Conservation (phyloP, 2,888 invertebrate genomes). For the Ectobius pallidus region DNA sequence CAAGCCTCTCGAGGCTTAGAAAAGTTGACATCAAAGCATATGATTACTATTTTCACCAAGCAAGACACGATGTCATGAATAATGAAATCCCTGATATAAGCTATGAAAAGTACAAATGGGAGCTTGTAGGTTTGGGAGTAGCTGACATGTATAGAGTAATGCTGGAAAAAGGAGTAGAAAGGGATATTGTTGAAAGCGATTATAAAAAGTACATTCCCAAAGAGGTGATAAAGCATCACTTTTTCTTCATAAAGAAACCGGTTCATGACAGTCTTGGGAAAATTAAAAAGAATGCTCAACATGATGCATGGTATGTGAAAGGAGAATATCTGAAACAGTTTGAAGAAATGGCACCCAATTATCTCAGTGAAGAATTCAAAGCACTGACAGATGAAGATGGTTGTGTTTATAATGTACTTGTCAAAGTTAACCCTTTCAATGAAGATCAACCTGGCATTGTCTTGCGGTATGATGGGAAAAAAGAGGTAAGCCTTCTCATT, state of each 20-base stretch:
- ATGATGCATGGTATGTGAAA: slow-evolving; percentile 74
- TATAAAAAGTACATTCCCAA: slow-evolving; percentile 86
- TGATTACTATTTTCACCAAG: slow-evolving; percentile 87
- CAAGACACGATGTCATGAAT: slow-evolving; percentile 78
- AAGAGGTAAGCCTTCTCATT: slow-evolving; percentile 59
- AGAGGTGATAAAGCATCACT: slow-evolving; percentile 74
- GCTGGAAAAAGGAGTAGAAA: slow-evolving; percentile 71
- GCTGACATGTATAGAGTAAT: slow-evolving; percentile 87
- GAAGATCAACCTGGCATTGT: slow-evolving; percentile 70
- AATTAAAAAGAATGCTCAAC: slow-evolving; percentile 56
- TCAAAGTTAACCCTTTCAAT: slow-evolving; percentile 70
- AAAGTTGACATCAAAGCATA: slow-evolving; percentile 76
- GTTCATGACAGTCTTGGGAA: slow-evolving; percentile 69
- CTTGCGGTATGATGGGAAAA: slow-evolving; percentile 65
- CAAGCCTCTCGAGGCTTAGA: slow-evolving; percentile 65
- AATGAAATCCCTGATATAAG: slow-evolving; percentile 80
- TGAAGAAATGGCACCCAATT: slow-evolving; percentile 80
- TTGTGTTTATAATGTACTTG: slow-evolving; percentile 51
- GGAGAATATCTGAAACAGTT: slow-evolving; percentile 81
- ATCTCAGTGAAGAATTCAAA: slow-evolving; percentile 76
- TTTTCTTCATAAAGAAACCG: slow-evolving; percentile 74
- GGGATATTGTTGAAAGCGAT: slow-evolving; percentile 73
- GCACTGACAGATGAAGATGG: slow-evolving; percentile 68
- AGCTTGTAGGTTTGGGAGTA: slow-evolving; percentile 83
- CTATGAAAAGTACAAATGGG: slow-evolving; percentile 76